Conservation (phyloP, 92 coral and sea anemone species). For the Metridium senile region DNA sequence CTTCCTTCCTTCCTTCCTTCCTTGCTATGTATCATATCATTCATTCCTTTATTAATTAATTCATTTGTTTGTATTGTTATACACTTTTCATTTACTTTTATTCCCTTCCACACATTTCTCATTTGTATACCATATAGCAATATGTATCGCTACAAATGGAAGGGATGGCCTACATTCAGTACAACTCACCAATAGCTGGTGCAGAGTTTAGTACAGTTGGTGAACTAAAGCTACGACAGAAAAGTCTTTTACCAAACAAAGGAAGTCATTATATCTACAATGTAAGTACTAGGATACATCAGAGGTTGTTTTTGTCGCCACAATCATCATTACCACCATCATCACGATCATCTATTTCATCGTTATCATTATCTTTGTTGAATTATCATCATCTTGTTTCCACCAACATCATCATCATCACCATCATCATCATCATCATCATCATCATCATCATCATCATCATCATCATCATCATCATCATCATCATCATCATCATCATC, state of each 20-base stretch:
- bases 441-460: no score
- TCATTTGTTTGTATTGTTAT: no score
- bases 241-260: constrained; percentile 80
- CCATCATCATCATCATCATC: not conserved
- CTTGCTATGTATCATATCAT: no score
- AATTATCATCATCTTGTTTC: no score
- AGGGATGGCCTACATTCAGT: constrained; percentile 78
- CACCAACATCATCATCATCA: no score
- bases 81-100: no score
- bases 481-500: not conserved
- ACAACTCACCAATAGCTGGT: constrained; percentile 86
- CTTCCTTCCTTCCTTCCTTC: no score
- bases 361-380: no score
- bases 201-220: constrained; percentile 90
- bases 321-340: not conserved
- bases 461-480: not conserved
- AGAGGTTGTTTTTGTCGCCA: no score
- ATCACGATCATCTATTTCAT: not conserved
- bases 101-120: no score
- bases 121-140: constrained; percentile 42
- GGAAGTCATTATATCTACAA: constrained; percentile 73
- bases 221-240: constrained; percentile 76
- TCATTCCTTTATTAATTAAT: no score
- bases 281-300: constrained; percentile 57
- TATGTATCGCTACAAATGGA: constrained; percentile 91